phyloP scores from a whole-genome alignment of 1,140 invertebrate species.

The Armadillidium nasatum region DNA sequence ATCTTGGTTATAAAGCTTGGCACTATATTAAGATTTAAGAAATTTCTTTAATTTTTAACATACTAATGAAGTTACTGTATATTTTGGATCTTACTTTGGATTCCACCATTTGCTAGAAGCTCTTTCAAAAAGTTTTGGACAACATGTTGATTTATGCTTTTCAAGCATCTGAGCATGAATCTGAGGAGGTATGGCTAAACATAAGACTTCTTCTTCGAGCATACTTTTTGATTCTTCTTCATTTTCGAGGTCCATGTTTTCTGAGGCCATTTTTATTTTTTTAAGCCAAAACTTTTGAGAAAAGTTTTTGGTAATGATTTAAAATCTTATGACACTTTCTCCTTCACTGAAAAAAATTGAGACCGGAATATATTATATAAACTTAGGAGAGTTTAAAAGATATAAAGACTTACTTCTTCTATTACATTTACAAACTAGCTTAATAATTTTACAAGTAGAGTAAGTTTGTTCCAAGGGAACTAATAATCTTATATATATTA shows the following conservation, averaged over 20 bases:
- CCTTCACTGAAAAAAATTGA: not conserved
- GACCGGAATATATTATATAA: no score
- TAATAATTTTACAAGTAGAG: no score
- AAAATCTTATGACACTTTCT: slow-evolving; percentile 1
- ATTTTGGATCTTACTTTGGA: slow-evolving; percentile 52
- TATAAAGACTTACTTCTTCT: no score
- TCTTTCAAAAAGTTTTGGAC: slow-evolving; percentile 69
- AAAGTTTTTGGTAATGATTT: no score
- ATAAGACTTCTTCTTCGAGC: not conserved
- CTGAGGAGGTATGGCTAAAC: slow-evolving; percentile 35
- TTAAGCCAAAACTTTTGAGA: not conserved
- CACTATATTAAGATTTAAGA: no score
- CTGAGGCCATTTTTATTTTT: not conserved
- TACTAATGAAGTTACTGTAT: not conserved
- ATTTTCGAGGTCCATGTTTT: not conserved
- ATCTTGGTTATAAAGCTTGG: no score
- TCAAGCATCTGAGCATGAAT: slow-evolving; percentile 36
- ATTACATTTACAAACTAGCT: no score
- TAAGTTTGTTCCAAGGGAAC: no score
- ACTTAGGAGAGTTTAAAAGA: no score
- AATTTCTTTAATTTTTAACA: no score
- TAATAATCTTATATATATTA: no score
- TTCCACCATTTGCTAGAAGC: slow-evolving; percentile 84
- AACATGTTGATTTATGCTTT: slow-evolving; percentile 35
- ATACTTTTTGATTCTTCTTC: not conserved